phyloP scores from a whole-genome alignment of 2,797 vertebrate genomes.

The Trachurus trachurus region DNA sequence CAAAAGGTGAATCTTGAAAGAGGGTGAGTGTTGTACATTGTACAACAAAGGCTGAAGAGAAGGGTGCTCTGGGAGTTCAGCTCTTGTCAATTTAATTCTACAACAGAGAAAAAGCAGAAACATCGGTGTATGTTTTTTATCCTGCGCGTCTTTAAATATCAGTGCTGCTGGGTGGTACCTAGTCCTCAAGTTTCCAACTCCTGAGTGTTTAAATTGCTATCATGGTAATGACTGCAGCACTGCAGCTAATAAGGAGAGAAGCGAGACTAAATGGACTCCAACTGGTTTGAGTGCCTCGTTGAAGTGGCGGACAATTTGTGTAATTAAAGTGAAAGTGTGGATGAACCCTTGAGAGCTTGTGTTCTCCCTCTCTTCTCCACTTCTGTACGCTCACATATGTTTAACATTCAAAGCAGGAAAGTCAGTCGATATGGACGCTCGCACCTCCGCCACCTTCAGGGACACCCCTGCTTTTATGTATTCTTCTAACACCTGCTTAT shows the following conservation, averaged over 20 bases:
- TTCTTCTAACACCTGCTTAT: slow-evolving; percentile 32
- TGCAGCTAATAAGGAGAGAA: background rate
- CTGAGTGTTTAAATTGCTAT: background rate
- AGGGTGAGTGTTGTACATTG: too few relatives aligned
- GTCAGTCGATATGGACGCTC: background rate
- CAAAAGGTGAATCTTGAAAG: too few relatives aligned
- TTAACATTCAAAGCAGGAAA: slow-evolving; percentile 58
- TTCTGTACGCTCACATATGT: slow-evolving; percentile 5
- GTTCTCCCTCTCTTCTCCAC: background rate
- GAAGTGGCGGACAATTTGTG: background rate
- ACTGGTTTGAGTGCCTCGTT: background rate
- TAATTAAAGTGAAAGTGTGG: slow-evolving; percentile 22
- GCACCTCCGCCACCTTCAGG: slow-evolving; percentile 2
- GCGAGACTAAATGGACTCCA: background rate
- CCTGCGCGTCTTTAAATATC: too few relatives aligned
- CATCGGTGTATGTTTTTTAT: background rate
- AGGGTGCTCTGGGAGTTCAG: too few relatives aligned
- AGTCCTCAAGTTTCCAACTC: too few relatives aligned
- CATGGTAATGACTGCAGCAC: too few relatives aligned
- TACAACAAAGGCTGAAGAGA: too few relatives aligned
- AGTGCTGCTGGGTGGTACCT: background rate
- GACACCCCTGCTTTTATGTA: background rate
- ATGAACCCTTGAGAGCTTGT: background rate
- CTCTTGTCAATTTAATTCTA: too few relatives aligned
- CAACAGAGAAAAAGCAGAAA: too few relatives aligned